Evolutionary conservation across 2,888 invertebrate species (phyloP), one percentile per base, ranked within the genome.

Genomic region (Aphidoletes aphidimyza): DNA sequence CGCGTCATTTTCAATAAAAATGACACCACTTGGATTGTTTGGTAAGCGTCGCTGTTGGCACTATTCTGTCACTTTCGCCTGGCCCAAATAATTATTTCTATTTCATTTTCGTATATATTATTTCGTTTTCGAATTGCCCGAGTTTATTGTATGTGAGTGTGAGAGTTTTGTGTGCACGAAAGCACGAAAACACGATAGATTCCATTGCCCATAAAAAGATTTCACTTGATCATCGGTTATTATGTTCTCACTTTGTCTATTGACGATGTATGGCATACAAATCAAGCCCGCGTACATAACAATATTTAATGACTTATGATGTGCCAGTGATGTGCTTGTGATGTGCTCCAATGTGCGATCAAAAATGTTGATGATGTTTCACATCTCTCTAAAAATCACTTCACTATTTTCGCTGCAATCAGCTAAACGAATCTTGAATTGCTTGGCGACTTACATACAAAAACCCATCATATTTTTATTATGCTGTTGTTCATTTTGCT

Each of bases 381-480:
- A 54, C 2, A 22, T 54, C 54, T 54, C 22, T 54, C 22, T 54
- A n/a, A n/a, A n/a, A n/a, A n/a, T n/a, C n/a, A n/a, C n/a, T n/a
- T 69, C 34, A 5, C 30, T 26, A 69, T 69, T 69, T 69, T 34
- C n/a, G 34, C 69, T 69, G 69, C 14, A 69, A 69, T 69, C 69
- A 69, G 34, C 34, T 34, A 69, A 69, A 69, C 69, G 69, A 69
- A 69, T 69, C 69, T 69, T 34, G 69, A 26, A 30, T 30, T 69
- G 69, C 69, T n/a, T 69, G 69, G 69, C 69, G 34, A n/a, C n/a
- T 69, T 69, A 69, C 14, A 54, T 54, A 54, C n/a, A 69, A 47
- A 47, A 26, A 69, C 30, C 69, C 69, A 69, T 69, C 69, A 69
- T 69, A 69, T 69, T 69, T n/a, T 69, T 69, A 69, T 69, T 69